Conservation (phyloP, 2,113 vertebrate genomes). For the Leucosticte australis region DNA sequence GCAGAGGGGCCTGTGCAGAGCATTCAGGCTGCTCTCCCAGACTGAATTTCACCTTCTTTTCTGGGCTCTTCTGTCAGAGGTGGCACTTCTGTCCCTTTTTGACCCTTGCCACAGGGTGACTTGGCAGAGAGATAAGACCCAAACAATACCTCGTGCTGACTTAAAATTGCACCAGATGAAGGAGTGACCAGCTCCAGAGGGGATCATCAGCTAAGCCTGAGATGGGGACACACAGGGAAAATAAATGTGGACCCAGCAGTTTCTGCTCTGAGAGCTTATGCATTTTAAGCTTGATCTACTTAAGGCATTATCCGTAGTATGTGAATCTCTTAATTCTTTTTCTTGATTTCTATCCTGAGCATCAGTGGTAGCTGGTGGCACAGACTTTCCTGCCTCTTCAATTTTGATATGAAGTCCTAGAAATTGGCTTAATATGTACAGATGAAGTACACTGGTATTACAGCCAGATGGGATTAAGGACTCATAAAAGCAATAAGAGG, state of each 20-base stretch:
- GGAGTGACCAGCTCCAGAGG: background rate
- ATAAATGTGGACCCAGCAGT: background rate
- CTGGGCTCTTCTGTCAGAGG: background rate
- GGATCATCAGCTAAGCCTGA: background rate
- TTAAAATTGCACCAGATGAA: background rate
- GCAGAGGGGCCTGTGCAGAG: background rate
- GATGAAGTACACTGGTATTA: background rate
- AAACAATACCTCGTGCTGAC: background rate
- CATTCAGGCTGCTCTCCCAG: background rate
- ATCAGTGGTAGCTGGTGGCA: background rate
- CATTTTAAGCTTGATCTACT: slow-evolving; percentile 15
- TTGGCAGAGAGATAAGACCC: background rate
- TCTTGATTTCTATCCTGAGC: background rate
- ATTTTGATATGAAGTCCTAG: background rate
- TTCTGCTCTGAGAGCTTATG: background rate
- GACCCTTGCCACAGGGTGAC: background rate
- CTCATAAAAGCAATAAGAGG: background rate
- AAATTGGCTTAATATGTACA: background rate
- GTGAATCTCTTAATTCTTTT: background rate
- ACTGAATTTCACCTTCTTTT: background rate
- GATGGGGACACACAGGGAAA: background rate
- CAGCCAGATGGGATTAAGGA: background rate
- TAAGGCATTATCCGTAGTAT: background rate
- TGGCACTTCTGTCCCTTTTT: background rate
- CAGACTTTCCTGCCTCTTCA: background rate